Evolutionary conservation across 2,113 vertebrate species (phyloP).

Genomic region (Dipodomys ordii): DNA sequence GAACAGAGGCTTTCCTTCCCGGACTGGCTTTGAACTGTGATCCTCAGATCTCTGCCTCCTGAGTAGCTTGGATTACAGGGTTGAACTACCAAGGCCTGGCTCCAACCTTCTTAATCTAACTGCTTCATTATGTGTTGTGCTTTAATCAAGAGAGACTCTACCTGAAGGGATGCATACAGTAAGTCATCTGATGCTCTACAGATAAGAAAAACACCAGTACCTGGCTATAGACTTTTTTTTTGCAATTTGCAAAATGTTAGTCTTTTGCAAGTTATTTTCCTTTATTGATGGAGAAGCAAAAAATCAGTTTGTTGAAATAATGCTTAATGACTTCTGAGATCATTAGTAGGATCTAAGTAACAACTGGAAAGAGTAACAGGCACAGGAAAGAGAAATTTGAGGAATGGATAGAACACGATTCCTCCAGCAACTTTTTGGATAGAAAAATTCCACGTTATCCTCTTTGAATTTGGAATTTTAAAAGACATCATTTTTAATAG

Average conservation of each 20-base stretch:
- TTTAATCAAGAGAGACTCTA: too few species aligned
- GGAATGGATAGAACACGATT: neutral
- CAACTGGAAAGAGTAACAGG: neutral
- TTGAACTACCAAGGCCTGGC: too few species aligned
- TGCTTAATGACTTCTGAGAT: neutral
- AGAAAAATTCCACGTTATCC: neutral
- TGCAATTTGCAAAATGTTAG: neutral
- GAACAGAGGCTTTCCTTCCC: too few species aligned
- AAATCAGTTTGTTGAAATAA: neutral
- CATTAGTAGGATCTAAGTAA: neutral
- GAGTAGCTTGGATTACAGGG: too few species aligned
- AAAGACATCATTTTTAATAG: constrained; percentile 7
- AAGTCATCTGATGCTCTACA: too few species aligned
- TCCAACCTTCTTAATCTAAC: too few species aligned
- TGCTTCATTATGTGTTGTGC: too few species aligned
- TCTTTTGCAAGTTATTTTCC: neutral
- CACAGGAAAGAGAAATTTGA: neutral
- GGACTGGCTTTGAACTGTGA: too few species aligned
- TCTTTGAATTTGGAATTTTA: neutral
- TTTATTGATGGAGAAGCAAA: constrained; percentile 6
- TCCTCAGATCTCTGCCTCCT: too few species aligned
- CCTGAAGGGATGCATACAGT: too few species aligned
- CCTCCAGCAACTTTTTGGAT: too few species aligned
- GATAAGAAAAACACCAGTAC: too few species aligned
- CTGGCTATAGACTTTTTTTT: neutral